Base-by-base conservation (phyloP, 2,113 vertebrate genomes). In the Varanus komodoensis region DNA sequence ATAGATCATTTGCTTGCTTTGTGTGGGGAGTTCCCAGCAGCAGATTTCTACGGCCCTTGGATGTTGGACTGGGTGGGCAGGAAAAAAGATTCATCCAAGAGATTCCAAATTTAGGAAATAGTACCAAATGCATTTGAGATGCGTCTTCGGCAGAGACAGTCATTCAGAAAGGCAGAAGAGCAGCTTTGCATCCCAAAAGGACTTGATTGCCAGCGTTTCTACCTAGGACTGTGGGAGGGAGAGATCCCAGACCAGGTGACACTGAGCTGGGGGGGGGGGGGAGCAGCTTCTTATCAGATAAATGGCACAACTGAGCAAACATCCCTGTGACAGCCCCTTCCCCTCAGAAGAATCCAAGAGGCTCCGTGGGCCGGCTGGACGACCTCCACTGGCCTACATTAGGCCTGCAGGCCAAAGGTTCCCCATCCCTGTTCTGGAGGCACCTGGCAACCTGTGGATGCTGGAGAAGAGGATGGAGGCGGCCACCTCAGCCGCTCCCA, bases 1-100 rank as follows among this genome's bases (percentile, higher is more conserved):
- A 64, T 19, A 64, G 61, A 64, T 64, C 61, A 61, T 61, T 61
- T 15, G 11, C 17, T 21, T 64, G 57, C 9, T 5, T 32, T 67
- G 27, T 6, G 29, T 54, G 61, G 38, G 38, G 91, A 92, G 87
- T 89, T 89, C 73, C 89, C 90, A 32, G 57, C 50, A 91, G 87
- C 92, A 84, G 92, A 87, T 88, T 92, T 94, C 94, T 95, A 94
- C 93, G 93, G 93, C 93, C 91, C 91, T 32, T 44, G 57, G 57
- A 14, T 15, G 11, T 11, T 61, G 34, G 8, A 57, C 25, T 8
- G 1, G 4, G 2, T 54, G 5, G 52, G 0, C 4, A 6, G 32
- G 73, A 29, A 19, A 38, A 94, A 93, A 89, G 87, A 94, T 95
- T 93, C 89, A 92, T 87, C 3, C 91, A 92, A 93, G 87, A 86